phyloP scores from a whole-genome alignment of 2,888 invertebrate genomes.

The Dryobota labecula region DNA sequence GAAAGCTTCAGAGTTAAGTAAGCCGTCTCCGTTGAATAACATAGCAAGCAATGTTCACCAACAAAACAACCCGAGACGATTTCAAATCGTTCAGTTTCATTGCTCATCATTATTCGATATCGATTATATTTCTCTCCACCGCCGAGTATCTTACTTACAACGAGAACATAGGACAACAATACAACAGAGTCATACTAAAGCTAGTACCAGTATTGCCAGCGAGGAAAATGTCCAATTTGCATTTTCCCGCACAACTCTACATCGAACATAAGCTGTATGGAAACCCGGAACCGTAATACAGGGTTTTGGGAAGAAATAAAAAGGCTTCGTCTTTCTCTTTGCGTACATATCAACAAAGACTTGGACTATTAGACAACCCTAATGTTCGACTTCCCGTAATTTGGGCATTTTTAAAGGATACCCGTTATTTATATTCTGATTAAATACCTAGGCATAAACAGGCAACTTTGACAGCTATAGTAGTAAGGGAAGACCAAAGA shows the following conservation, averaged over 20 bases:
- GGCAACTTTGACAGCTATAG: not conserved
- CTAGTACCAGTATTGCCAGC: conserved; percentile 35
- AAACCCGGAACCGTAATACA: conserved; percentile 41
- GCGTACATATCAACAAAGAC: conserved; percentile 20
- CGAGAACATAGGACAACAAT: conserved; percentile 28
- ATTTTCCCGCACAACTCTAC: conserved; percentile 46
- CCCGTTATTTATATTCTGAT: not conserved
- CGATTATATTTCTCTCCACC: conserved; percentile 21
- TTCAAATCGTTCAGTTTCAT: conserved; percentile 24
- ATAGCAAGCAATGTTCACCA: not conserved
- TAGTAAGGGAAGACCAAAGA: too few species aligned
- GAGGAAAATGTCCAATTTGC: conserved; percentile 51
- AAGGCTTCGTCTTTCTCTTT: conserved; percentile 25
- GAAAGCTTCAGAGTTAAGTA: not conserved
- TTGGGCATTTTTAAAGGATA: conserved; percentile 11
- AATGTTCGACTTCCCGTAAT: conserved; percentile 26
- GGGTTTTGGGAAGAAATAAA: conserved; percentile 39
- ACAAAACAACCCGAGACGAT: conserved; percentile 1
- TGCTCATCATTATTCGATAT: conserved; percentile 27
- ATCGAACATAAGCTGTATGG: conserved; percentile 22
- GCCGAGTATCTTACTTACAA: conserved; percentile 24
- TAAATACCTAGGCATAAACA: not conserved
- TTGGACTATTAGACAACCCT: conserved; percentile 4
- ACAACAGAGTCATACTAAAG: conserved; percentile 43
- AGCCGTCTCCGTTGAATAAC: not conserved